Conservation (phyloP, 2,888 invertebrate species). For the Eremobia ochroleuca region DNA sequence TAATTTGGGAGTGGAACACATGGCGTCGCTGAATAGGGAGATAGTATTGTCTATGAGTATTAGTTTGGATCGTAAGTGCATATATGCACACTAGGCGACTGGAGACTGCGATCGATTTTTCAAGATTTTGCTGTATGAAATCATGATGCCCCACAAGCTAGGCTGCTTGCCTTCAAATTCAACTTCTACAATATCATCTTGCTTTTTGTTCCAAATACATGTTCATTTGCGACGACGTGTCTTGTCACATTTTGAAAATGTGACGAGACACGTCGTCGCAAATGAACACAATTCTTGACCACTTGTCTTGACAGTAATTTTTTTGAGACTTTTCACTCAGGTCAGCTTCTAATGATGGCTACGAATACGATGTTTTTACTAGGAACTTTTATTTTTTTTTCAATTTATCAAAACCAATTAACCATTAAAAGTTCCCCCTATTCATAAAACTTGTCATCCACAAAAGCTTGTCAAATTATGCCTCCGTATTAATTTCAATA, state of each 20-base stretch:
- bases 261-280: too few relatives aligned
- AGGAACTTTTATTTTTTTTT: too few relatives aligned
- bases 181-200: background rate
- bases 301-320: background rate
- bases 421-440: background rate
- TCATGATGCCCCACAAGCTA: too few relatives aligned
- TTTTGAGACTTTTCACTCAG: background rate
- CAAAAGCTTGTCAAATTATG: slow-evolving; percentile 33
- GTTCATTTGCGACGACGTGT: too few relatives aligned
- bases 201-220: background rate
- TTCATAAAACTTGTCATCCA: slow-evolving; percentile 18
- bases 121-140: background rate
- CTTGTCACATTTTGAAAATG: too few relatives aligned
- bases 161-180: background rate
- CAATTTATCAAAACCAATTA: background rate
- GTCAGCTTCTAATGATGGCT: background rate
- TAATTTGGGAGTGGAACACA: slow-evolving; percentile 32
- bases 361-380: background rate
- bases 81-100: background rate
- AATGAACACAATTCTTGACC: too few relatives aligned
- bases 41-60: slow-evolving; percentile 17
- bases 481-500: slow-evolving; percentile 39
- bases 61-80: slow-evolving; percentile 7
- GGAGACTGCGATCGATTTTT: background rate
- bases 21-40: background rate